These are phyloP conservation scores for Saccostrea echinata DNA, from an alignment of 1,140 invertebrate species.

Conservation along the genomic window DNA sequence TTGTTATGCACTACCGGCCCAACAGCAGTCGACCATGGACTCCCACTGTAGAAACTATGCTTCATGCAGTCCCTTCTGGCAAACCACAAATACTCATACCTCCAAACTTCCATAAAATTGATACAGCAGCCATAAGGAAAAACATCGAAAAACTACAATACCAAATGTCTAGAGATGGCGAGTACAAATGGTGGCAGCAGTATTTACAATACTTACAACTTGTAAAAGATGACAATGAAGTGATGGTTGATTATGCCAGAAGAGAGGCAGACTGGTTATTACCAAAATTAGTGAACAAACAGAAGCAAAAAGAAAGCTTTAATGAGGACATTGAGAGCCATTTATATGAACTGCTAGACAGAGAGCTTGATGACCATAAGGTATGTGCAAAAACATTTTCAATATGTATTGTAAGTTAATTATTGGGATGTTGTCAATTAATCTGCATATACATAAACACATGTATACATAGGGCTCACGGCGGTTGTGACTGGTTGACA, in stretches of 20 bases:
- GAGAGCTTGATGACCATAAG: neutral
- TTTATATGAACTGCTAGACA: neutral
- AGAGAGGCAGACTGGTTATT: neutral
- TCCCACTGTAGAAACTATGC: neutral
- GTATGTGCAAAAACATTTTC: neutral
- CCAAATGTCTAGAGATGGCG: neutral
- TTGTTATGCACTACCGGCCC: neutral
- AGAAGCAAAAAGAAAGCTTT: neutral
- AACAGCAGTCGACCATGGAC: constrained; percentile 8
- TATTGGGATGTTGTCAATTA: too few species aligned
- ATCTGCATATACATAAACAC: neutral
- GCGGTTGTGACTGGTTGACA: neutral
- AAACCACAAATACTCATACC: neutral
- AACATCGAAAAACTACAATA: neutral
- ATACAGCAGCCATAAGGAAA: neutral
- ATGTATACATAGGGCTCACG: neutral
- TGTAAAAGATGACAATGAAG: neutral
- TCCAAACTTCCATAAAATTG: neutral
- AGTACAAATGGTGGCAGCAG: neutral
- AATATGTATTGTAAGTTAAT: too few species aligned
- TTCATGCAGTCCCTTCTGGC: neutral
- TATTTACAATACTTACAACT: neutral
- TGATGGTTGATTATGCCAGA: neutral
- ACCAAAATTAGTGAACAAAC: neutral
- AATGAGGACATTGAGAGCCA: neutral